Base-by-base conservation (phyloP, 1,140 invertebrate genomes). In the Diprion similis region DNA sequence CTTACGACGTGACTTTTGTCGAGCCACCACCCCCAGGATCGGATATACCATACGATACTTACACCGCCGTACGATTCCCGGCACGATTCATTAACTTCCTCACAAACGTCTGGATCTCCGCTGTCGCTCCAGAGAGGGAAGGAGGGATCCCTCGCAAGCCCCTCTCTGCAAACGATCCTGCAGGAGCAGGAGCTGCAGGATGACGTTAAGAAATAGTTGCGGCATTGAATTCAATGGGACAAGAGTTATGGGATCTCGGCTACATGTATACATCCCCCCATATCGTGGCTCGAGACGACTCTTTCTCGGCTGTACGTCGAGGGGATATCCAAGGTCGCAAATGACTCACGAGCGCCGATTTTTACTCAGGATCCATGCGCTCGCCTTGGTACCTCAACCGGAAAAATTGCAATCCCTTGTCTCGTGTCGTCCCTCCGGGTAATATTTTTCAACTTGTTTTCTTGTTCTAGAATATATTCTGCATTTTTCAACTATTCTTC, bases 161-260 rank as follows among this genome's bases (percentile, higher is more conserved):
- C 73, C 73, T 78, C 73, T 77, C 75, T 70, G 75, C 51, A 59
- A 59, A 59, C 51, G 51, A 59, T 17, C 24, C 51, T 17, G 51
- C 51, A 17, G 51, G 24, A 37, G 24, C 24, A 37, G 24, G 24
- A 37, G 24, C 24, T 37, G 72, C 75, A 65, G 73, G 1, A 75
- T 78, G 79, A 81, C 80, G 80, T 81, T 81, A 81, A 71, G 79
- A 59, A 59, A 59, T 15, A 59, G 51, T 59, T 17, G 76, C 70
- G 73, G 75, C 71, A 70, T 76, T 75, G 80, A 74, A 79, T 79
- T 79, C 77, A 81, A 81, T 80, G 79, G 79, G 74, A 79, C 69
- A 77, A 81, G 79, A 81, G 78, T 81, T 80, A 80, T 77, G 79
- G n/a, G 15, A 59, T 66, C 71, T 66, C 18, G 19, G 48, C 18